A percentile compares a stretch with the other conserved stretches of the same genome.
Evolutionary conservation across 2,113 vertebrate species (phyloP).

Genomic region (Eretmochelys imbricata): DNA sequence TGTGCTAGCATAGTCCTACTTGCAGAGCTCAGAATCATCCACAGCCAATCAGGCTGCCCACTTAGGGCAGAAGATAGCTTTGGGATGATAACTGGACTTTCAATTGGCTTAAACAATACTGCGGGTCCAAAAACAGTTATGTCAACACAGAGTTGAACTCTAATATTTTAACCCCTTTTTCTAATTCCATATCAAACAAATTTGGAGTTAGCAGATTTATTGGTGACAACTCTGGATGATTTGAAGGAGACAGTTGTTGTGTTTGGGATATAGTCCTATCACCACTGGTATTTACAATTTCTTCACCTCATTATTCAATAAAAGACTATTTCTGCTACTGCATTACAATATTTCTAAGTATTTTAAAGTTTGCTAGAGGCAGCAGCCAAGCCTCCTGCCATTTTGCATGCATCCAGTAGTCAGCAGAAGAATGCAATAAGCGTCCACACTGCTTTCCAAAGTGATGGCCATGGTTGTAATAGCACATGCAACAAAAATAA

Average conservation of each 20-base stretch:
- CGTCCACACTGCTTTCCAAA: background rate
- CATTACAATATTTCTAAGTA: background rate
- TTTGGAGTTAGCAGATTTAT: background rate
- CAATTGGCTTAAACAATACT: constrained; percentile 11
- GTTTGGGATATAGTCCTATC: background rate
- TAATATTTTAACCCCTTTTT: constrained; percentile 25
- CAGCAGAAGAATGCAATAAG: background rate
- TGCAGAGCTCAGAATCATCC: background rate
- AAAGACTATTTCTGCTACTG: background rate
- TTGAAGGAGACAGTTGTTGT: background rate
- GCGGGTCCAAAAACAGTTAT: background rate
- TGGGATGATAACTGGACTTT: background rate
- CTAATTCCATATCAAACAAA: background rate
- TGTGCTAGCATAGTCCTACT: background rate
- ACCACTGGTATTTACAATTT: background rate
- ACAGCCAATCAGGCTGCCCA: background rate
- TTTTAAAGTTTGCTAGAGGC: background rate
- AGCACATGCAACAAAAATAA: background rate
- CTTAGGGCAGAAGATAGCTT: constrained; percentile 13
- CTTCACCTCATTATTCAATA: background rate
- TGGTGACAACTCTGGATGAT: background rate
- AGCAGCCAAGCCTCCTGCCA: background rate
- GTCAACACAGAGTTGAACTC: constrained; percentile 17
- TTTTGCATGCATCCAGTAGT: background rate
- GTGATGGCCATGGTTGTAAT: rapidly evolving